Evolutionary conservation across 2,888 invertebrate genomes (phyloP), one percentile per base, ranked within the genome.

Genomic region (Neelides folsomi): DNA sequence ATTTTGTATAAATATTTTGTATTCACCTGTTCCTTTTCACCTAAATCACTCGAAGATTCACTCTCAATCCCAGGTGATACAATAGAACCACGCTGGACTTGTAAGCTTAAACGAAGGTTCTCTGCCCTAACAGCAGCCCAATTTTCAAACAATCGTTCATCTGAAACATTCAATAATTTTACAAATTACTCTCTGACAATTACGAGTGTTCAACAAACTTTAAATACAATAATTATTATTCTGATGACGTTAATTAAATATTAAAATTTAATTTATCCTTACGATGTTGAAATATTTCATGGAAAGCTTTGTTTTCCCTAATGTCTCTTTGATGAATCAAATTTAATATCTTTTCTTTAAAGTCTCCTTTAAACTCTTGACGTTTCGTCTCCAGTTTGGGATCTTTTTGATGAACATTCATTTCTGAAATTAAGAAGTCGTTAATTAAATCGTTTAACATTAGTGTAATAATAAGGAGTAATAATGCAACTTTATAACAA

Each of bases 101-200:
- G 83, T 56, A 92, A 79, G 10, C 85, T 83, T 36, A 92, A 73
- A 62, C 88, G 86, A 20, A 88, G 74, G 70, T 90, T 92, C 72
- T 90, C 87, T 62, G 80, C 76, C 67, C 83, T 81, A 51, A 92
- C 71, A 41, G 82, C 79, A 66, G 85, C 84, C 18, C 83, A 80
- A 71, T 77, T 82, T 68, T 93, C 92, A 71, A 88, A 85, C 44
- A 92, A 73, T 63, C 83, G 80, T 71, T 86, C 89, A 72, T 92
- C 92, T 90, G 67, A 8, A 60, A 59, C n/a, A n/a, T n/a, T n/a
- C n/a, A n/a, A n/a, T n/a, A n/a, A n/a, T n/a, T n/a, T n/a, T n/a
- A n/a, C n/a, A n/a, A n/a, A n/a, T n/a, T n/a, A n/a, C n/a, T 18
- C 2, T 5, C 8, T 3, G 8, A 8, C 3, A 39, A 39, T 39